Evolutionary conservation across 1,140 invertebrate genomes (phyloP), one percentile per base, ranked within the genome.

Genomic region (Neotoxoptera formosana): DNA sequence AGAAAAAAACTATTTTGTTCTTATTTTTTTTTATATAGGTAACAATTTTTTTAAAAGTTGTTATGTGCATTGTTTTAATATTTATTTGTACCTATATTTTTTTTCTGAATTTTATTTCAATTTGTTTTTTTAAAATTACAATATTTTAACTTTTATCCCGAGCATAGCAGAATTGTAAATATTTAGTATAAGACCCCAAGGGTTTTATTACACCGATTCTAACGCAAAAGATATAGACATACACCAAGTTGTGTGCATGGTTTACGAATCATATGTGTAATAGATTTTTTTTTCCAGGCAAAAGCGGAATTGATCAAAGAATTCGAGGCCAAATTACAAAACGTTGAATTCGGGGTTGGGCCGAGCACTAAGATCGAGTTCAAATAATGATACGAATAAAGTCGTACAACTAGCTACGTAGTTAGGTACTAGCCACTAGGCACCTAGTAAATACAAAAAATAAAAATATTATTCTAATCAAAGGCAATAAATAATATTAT

Each of bases 281-380:
- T 76, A 8, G 34, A 23, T 20, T 91, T 36, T 83, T 83, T 91
- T 48, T 92, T 92, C 1, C 30, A 92, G 91, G 30, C 23, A 84
- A 92, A 92, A 92, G 67, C 76, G 14, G 91, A 92, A 17, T 45
- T 92, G 30, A 14, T 92, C n/a, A 92, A 92, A 45, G 91, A 92
- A 36, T 84, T 53, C 34, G 91, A 92, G n/a, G 23, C 30, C 47
- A 92, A 92, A 92, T 14, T 92, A 51, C 91, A 92, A 47, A 92
- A 83, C 23, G 51, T 92, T 21, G 91, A 92, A 84, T 92, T 83
- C 34, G 90, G 90, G 20, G 25, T 91, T 7, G 67, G 45, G 8
- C 76, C 34, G 20, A 81, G 67, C 21, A 30, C 23, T 20, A 92
- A 84, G 23, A 25, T 11, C 30, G 91, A 92, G 3, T 41, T 92